Percentiles rank a stretch among this genome's conserved stretches.
Evolutionary conservation across 2,113 vertebrate species (phyloP).

Genomic region (Sterna hirundo): DNA sequence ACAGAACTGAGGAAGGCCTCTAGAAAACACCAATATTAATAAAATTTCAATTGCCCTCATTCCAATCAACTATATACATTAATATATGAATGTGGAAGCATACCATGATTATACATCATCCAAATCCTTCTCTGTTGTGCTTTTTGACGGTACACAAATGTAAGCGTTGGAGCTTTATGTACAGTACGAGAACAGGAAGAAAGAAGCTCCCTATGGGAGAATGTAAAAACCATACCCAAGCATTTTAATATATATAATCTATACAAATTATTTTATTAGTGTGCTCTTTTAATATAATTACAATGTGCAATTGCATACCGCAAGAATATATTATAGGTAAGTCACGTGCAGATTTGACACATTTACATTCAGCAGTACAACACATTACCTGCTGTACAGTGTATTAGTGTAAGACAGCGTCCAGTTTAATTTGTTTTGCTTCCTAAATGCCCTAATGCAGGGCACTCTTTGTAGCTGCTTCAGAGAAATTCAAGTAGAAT

Average conservation of each 20-base stretch:
- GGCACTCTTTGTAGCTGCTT: conserved; percentile 68
- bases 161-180: conserved; percentile 63
- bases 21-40: conserved; percentile 73
- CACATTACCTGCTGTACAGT: conserved; percentile 50
- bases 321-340: conserved; percentile 73
- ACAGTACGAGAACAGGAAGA: conserved; percentile 67
- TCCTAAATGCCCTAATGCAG: conserved; percentile 44
- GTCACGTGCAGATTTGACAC: conserved; percentile 72
- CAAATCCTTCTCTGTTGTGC: conserved; percentile 52
- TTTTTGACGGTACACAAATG: conserved; percentile 56
- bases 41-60: conserved; percentile 67
- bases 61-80: conserved; percentile 71
- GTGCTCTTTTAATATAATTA: conserved; percentile 84
- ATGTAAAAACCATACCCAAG: conserved; percentile 79
- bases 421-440: conserved; percentile 58
- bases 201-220: conserved; percentile 72
- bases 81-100: conserved; percentile 41
- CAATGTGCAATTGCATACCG: conserved; percentile 80
- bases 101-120: conserved; percentile 30
- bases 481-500: conserved; percentile 76
- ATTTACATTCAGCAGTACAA: conserved; percentile 67
- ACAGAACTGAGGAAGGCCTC: conserved; percentile 70
- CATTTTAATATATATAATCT: conserved; percentile 83
- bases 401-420: conserved; percentile 18
- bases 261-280: conserved; percentile 84